These are phyloP conservation scores for Nomada fabriciana DNA, from an alignment of 2,888 invertebrate genomes.

Conservation along the genomic window DNA sequence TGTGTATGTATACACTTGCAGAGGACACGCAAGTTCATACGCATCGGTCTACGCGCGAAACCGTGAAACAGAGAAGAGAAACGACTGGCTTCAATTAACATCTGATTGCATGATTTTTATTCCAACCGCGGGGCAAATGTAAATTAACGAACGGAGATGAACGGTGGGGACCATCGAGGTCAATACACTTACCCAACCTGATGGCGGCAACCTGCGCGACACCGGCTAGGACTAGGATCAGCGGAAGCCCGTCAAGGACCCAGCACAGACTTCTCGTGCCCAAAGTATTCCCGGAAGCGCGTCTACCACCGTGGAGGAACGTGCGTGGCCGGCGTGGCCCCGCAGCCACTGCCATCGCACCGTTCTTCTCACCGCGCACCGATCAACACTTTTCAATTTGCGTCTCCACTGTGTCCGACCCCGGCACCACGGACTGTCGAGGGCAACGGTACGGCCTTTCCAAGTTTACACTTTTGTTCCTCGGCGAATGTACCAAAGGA, in stretches of 20 bases:
- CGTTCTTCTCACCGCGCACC: constrained; percentile 68
- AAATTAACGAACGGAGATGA: background rate
- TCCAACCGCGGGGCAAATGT: background rate
- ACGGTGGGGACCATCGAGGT: background rate
- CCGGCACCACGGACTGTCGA: constrained; percentile 17
- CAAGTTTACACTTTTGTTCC: background rate
- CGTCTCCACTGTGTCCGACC: constrained; percentile 42
- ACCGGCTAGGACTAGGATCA: constrained; percentile 42
- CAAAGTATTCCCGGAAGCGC: constrained; percentile 65
- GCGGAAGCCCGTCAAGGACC: constrained; percentile 52
- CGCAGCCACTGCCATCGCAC: constrained; percentile 81
- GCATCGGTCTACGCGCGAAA: no score
- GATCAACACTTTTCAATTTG: constrained; percentile 40
- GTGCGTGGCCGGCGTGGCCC: constrained; percentile 78
- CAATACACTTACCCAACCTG: constrained; percentile 56
- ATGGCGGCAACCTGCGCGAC: constrained; percentile 48
- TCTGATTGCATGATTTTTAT: no score
- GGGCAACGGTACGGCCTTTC: background rate
- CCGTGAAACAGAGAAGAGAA: no score
- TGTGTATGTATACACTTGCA: no score
- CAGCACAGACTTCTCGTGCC: constrained; percentile 50
- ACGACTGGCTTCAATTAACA: no score
- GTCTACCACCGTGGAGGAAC: constrained; percentile 74
- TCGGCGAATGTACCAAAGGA: background rate
- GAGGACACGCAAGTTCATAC: no score